Percentiles rank a stretch among this genome's conserved stretches.
Evolutionary conservation across 2,888 invertebrate genomes (phyloP).

Genomic region (Synergus japonicus): DNA sequence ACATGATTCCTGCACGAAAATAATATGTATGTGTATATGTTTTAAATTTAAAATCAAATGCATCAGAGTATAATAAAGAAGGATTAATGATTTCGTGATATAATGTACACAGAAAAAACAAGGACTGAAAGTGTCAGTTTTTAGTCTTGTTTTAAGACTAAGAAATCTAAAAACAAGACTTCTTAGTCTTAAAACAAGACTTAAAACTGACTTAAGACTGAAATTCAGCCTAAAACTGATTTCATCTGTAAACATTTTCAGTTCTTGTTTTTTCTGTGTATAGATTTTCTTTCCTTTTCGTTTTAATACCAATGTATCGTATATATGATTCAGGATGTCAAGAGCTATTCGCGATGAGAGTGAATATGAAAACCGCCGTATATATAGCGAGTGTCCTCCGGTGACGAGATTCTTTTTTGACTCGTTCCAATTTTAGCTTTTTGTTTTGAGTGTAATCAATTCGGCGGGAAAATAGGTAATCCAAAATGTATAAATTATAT

Average conservation of each 20-base stretch:
- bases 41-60: too few species aligned
- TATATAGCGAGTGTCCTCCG: conserved; percentile 3
- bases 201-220: too few species aligned
- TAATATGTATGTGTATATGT: too few species aligned
- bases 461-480: conserved; percentile 4
- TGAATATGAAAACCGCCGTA: conserved; percentile 10
- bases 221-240: too few species aligned
- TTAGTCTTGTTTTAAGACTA: too few species aligned
- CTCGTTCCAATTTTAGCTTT: conserved; percentile 19
- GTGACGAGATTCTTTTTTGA: conserved; percentile 35
- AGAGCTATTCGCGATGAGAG: conserved; percentile 21
- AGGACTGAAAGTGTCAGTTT: too few species aligned
- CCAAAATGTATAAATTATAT: too few species aligned
- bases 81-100: conserved; percentile 12
- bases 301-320: background rate
- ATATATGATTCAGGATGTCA: conserved; percentile 18
- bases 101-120: too few species aligned
- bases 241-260: too few species aligned
- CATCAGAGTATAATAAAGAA: background rate
- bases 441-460: conserved; percentile 5
- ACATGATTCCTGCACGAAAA: background rate
- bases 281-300: background rate
- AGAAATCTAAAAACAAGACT: too few species aligned
- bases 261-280: too few species aligned
- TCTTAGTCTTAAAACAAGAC: too few species aligned